Conservation (phyloP, 2,888 invertebrate genomes). For the Dermolepida albohirtum region DNA sequence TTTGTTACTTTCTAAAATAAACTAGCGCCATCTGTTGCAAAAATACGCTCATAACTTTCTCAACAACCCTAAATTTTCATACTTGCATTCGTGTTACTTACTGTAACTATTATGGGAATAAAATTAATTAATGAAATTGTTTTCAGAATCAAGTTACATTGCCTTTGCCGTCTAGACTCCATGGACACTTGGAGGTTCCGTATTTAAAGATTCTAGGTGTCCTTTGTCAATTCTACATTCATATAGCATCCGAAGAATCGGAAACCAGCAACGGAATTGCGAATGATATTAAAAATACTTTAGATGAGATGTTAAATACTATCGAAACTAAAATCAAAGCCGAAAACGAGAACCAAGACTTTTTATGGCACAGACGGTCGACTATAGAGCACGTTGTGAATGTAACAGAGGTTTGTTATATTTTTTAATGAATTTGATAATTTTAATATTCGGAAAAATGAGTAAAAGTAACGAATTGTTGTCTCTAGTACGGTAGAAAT, state of each 20-base stretch:
- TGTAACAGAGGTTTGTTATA: slow-evolving; percentile 70
- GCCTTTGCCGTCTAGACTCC: slow-evolving; percentile 60
- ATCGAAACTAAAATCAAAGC: slow-evolving; percentile 55
- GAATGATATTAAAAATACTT: slow-evolving; percentile 59
- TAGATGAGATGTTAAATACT: slow-evolving; percentile 19
- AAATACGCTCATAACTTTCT: too few relatives aligned
- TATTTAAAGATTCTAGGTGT: slow-evolving; percentile 56
- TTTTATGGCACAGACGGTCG: slow-evolving; percentile 66
- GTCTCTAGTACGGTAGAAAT: too few relatives aligned
- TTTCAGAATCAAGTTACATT: slow-evolving; percentile 57
- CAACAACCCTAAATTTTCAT: too few relatives aligned
- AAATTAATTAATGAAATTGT: neutral
- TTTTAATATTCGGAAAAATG: too few relatives aligned
- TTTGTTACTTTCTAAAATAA: too few relatives aligned
- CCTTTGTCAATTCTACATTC: slow-evolving; percentile 55
- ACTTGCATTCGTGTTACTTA: too few relatives aligned
- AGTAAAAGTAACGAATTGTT: too few relatives aligned
- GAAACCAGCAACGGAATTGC: slow-evolving; percentile 40
- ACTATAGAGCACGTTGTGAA: slow-evolving; percentile 71
- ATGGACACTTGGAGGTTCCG: slow-evolving; percentile 55
- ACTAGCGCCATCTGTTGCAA: too few relatives aligned
- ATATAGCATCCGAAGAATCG: slow-evolving; percentile 48
- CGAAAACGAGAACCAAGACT: slow-evolving; percentile 63
- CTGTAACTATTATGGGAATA: too few relatives aligned
- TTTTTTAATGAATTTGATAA: neutral